These are phyloP conservation scores for Pseudomyrmex sp. DNA, from an alignment of 1,140 invertebrate species.

Conservation along the genomic window DNA sequence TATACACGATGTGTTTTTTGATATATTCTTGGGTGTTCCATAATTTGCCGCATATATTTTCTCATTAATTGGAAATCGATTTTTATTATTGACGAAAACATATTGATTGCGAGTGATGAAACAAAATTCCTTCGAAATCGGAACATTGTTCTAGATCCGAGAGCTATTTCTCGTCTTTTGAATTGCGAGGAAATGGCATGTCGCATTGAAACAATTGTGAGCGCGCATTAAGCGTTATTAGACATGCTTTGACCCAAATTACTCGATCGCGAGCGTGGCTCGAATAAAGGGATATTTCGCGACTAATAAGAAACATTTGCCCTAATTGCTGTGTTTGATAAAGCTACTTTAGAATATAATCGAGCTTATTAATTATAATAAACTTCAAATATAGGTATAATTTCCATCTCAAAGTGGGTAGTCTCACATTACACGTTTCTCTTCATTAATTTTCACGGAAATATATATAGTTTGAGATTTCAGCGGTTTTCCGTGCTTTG, in stretches of 20 bases:
- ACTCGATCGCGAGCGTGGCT: constrained; percentile 39
- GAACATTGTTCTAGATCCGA: background rate
- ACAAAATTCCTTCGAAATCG: background rate
- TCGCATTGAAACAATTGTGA: constrained; percentile 31
- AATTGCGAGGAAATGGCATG: constrained; percentile 10
- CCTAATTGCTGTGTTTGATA: constrained; percentile 44
- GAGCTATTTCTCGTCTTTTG: background rate
- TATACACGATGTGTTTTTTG: background rate
- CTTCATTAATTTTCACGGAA: constrained; percentile 37
- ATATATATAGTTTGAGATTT: background rate
- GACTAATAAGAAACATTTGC: constrained; percentile 57
- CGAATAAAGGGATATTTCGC: constrained; percentile 43
- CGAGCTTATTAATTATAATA: constrained; percentile 45
- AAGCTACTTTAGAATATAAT: constrained; percentile 35
- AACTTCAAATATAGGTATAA: constrained; percentile 13
- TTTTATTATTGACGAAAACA: constrained; percentile 1
- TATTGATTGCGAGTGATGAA: background rate
- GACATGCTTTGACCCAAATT: constrained; percentile 44
- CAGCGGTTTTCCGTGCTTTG: background rate
- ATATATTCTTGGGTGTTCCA: constrained; percentile 3
- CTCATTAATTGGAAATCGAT: constrained; percentile 1
- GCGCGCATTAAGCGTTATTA: constrained; percentile 37
- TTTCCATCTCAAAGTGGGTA: constrained; percentile 3
- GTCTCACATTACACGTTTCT: background rate
- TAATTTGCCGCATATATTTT: constrained; percentile 16